Percentiles rank a stretch among this genome's conserved stretches.
phyloP scores from a whole-genome alignment of 2,797 vertebrate genomes.

The Ctenopoma multispine region DNA sequence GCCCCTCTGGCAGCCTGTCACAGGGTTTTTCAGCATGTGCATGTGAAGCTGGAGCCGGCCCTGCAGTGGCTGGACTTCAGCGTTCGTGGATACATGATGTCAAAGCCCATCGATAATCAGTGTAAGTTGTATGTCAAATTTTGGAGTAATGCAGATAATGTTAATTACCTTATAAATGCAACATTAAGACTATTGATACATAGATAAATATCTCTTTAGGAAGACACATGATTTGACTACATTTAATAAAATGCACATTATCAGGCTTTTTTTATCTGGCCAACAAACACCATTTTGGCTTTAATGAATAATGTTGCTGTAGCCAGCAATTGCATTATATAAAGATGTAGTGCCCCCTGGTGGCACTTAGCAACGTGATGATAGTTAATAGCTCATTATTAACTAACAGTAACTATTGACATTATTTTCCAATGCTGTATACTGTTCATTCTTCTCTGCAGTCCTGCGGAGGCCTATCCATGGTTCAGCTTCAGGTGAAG shows the following conservation, averaged over 20 bases:
- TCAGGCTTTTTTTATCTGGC: too few relatives aligned
- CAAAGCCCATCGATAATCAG: conserved; percentile 91
- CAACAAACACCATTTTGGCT: too few relatives aligned
- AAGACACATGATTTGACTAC: too few relatives aligned
- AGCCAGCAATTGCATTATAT: too few relatives aligned
- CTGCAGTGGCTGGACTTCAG: conserved; percentile 96
- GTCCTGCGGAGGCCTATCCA: conserved; percentile 84
- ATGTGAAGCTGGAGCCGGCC: conserved; percentile 88
- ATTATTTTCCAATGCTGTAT: conserved; percentile 64
- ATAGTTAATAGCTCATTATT: too few relatives aligned
- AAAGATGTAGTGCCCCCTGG: too few relatives aligned
- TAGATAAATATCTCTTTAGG: too few relatives aligned
- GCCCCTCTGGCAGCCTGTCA: conserved; percentile 92
- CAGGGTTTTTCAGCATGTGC: conserved; percentile 86
- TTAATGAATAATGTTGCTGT: too few relatives aligned
- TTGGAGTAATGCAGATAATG: background rate
- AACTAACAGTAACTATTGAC: too few relatives aligned
- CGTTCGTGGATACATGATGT: conserved; percentile 91
- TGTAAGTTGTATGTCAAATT: conserved; percentile 81
- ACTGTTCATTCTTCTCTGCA: conserved; percentile 71
- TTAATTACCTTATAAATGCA: background rate
- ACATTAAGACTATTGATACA: too few relatives aligned
- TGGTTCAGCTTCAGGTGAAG: conserved; percentile 78
- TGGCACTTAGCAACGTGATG: too few relatives aligned
- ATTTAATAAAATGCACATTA: too few relatives aligned